phyloP scores from a whole-genome alignment of 2,113 vertebrate genomes.

The Albula goreensis region DNA sequence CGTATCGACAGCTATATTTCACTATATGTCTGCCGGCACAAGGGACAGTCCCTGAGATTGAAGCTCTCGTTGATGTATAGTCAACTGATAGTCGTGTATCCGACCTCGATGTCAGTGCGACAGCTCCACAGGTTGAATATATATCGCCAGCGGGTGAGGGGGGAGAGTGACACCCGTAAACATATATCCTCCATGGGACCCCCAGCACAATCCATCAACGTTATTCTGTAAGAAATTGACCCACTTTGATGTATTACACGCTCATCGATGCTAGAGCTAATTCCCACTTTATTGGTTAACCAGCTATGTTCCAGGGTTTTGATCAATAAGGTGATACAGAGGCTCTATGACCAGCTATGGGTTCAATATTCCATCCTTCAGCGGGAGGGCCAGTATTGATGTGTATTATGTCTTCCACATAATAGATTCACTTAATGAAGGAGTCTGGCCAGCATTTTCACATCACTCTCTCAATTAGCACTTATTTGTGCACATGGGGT shows the following conservation, averaged over 20 bases:
- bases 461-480: background rate
- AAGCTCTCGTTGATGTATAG: conserved; percentile 22
- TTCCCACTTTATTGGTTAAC: background rate
- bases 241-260: conserved; percentile 32
- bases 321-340: conserved; percentile 36
- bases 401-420: conserved; percentile 10
- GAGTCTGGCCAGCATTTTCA: background rate
- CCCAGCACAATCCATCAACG: conserved; percentile 7
- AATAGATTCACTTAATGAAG: conserved; percentile 8
- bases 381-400: conserved; percentile 15
- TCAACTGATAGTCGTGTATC: conserved; percentile 17
- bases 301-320: background rate
- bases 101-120: conserved; percentile 24
- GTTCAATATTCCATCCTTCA: conserved; percentile 18
- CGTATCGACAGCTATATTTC: conserved; percentile 7
- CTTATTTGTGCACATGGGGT: background rate
- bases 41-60: background rate
- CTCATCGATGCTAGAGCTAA: background rate
- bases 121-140: background rate
- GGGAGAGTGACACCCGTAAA: background rate
- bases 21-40: background rate
- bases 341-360: conserved; percentile 8
- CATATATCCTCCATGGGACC: background rate
- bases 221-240: conserved; percentile 16
- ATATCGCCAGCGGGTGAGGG: background rate